Conservation (phyloP, 2,797 vertebrate genomes). For the Clarias platycephalus region DNA sequence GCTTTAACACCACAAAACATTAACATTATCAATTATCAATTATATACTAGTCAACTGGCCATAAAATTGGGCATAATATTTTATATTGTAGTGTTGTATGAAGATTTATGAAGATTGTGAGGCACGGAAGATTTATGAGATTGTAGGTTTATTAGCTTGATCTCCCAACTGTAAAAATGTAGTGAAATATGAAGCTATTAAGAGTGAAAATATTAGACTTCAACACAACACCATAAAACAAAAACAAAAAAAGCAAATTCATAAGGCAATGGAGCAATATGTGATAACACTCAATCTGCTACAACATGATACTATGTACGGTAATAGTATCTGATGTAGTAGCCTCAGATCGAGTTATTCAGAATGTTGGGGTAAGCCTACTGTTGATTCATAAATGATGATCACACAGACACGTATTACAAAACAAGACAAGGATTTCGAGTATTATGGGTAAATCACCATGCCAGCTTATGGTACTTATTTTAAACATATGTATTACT, state of each 20-base stretch:
- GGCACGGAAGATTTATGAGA: background rate
- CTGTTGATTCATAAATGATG: background rate
- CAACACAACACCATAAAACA: background rate
- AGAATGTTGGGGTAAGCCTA: background rate
- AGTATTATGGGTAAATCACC: background rate
- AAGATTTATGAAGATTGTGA: background rate
- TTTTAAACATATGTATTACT: background rate
- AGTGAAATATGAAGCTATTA: background rate
- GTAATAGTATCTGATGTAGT: background rate
- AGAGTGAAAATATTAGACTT: background rate
- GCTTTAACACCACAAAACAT: too few species aligned
- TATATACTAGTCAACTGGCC: too few species aligned
- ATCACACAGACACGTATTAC: background rate
- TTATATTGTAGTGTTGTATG: too few species aligned
- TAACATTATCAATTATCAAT: too few species aligned
- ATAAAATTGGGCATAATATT: too few species aligned
- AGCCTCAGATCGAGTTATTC: background rate
- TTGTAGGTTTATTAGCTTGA: background rate
- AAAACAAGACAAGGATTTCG: background rate
- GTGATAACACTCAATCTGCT: background rate
- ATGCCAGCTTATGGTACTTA: too few species aligned
- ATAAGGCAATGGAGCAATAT: background rate
- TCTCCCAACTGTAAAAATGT: background rate
- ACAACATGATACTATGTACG: background rate
- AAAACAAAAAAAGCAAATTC: too few species aligned